These are phyloP conservation scores for Amphiura filiformis DNA, from an alignment of 35 echinoderm and acorn worm genomes.

Conservation along the genomic window DNA sequence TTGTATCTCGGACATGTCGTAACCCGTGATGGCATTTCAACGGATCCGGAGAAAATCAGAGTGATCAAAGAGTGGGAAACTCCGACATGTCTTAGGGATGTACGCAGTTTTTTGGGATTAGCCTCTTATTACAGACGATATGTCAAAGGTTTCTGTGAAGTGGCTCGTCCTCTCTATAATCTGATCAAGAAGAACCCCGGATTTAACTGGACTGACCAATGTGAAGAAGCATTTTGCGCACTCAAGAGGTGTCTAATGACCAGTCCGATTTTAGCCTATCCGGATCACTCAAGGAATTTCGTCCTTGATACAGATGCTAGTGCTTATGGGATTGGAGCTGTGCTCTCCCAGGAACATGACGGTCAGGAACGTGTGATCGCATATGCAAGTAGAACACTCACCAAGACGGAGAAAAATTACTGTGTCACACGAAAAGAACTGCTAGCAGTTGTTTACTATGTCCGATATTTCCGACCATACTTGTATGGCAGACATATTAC, in stretches of 20 bases:
- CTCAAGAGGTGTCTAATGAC: slow-evolving; percentile 14
- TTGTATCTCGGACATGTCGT: slow-evolving; percentile 19
- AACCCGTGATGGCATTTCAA: background rate
- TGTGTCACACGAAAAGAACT: too few species aligned
- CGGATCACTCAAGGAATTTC: slow-evolving; percentile 29
- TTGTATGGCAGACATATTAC: too few species aligned
- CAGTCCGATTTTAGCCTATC: slow-evolving; percentile 35
- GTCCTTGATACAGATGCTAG: slow-evolving; percentile 59
- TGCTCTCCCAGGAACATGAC: slow-evolving; percentile 6
- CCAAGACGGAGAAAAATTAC: too few species aligned
- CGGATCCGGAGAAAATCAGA: slow-evolving; percentile 4
- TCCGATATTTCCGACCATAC: too few species aligned
- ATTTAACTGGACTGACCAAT: background rate
- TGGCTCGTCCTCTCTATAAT: slow-evolving; percentile 31
- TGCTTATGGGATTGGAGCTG: slow-evolving; percentile 14
- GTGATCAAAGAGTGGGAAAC: slow-evolving; percentile 28
- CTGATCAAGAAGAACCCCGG: slow-evolving; percentile 28
- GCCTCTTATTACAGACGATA: slow-evolving; percentile 48
- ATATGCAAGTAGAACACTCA: background rate
- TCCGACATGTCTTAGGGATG: slow-evolving; percentile 10
- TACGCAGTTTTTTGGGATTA: slow-evolving; percentile 43
- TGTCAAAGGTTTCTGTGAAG: slow-evolving; percentile 30
- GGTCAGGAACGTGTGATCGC: slow-evolving; percentile 26
- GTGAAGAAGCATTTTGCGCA: slow-evolving; percentile 18
- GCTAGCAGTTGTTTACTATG: too few species aligned